Percentiles rank a stretch among this genome's conserved stretches.
These are phyloP conservation scores for Blastomussa wellsi DNA, from an alignment of 92 coral and sea anemone species.

Conservation along the genomic window DNA sequence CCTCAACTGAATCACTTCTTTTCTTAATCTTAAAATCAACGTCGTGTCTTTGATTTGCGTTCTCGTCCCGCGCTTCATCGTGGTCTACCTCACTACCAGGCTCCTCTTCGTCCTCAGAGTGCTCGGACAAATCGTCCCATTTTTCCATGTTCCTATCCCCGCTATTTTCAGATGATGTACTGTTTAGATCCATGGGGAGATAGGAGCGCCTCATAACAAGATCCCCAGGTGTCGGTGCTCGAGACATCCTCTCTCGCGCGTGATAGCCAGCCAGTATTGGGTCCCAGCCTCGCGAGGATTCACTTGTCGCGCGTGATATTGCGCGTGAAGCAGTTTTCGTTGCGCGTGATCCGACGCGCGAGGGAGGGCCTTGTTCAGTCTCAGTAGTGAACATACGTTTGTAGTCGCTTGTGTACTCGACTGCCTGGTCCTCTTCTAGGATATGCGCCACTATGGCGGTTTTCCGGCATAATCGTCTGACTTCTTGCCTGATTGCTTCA, in stretches of 20 bases:
- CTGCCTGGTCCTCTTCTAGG: slow-evolving; percentile 73
- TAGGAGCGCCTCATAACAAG: slow-evolving; percentile 85
- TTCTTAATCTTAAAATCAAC: neutral
- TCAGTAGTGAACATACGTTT: slow-evolving; percentile 81
- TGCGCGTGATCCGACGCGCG: slow-evolving; percentile 55
- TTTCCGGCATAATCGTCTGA: slow-evolving; percentile 75
- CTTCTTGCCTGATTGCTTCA: slow-evolving; percentile 89
- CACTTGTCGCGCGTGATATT: slow-evolving; percentile 66
- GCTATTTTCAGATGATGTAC: slow-evolving; percentile 92
- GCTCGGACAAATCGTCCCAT: slow-evolving; percentile 55
- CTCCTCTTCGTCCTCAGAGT: slow-evolving; percentile 38
- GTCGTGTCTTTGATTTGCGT: neutral
- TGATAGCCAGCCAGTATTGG: slow-evolving; percentile 96
- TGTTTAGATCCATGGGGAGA: slow-evolving; percentile 90
- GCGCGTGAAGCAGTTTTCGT: slow-evolving; percentile 49
- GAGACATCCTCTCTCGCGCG: slow-evolving; percentile 90
- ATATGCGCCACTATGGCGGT: slow-evolving; percentile 86
- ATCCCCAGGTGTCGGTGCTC: slow-evolving; percentile 82
- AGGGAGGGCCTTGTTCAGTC: slow-evolving; percentile 31
- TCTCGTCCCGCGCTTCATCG: neutral
- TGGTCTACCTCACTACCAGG: slow-evolving; percentile 24
- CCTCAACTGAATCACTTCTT: neutral
- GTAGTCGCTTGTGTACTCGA: slow-evolving; percentile 72
- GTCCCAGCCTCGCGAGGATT: slow-evolving; percentile 94
- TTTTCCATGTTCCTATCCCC: slow-evolving; percentile 54